Percentiles rank a stretch among this genome's conserved stretches.
Conservation (phyloP, 2,113 vertebrate species). For the Tachuris rubrigastra region DNA sequence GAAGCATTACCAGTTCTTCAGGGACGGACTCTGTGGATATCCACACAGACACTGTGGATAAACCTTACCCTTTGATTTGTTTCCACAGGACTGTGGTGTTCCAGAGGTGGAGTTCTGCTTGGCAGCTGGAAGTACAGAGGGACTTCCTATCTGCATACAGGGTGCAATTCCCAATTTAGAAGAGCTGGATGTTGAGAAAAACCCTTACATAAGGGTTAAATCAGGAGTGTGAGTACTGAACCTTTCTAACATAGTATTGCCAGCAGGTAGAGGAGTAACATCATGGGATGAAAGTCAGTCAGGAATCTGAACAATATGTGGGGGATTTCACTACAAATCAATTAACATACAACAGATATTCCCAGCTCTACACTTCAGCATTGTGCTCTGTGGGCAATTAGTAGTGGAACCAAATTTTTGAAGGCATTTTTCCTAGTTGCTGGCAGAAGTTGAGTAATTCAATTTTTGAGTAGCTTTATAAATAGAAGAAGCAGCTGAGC, state of each 20-base stretch:
- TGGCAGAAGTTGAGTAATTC: not conserved
- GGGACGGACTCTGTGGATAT: not conserved
- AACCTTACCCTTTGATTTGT: not conserved
- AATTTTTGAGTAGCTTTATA: not conserved
- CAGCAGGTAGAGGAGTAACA: not conserved
- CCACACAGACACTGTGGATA: not conserved
- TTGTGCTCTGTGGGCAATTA: not conserved
- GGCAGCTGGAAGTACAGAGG: not conserved
- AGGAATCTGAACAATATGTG: not conserved
- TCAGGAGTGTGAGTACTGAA: slow-evolving; percentile 81
- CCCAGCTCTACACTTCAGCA: not conserved
- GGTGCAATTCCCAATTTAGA: slow-evolving; percentile 70
- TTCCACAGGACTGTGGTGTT: slow-evolving; percentile 73
- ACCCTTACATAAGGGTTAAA: slow-evolving; percentile 71
- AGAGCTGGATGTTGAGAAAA: slow-evolving; percentile 69
- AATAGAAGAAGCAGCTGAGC: not conserved
- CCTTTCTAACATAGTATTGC: not conserved
- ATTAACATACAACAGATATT: not conserved
- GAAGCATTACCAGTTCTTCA: accelerated
- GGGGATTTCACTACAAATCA: accelerated
- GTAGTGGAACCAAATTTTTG: not conserved
- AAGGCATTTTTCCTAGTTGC: not conserved
- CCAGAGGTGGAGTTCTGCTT: slow-evolving; percentile 77
- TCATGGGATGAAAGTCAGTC: not conserved
- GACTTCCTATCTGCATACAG: slow-evolving; percentile 62